These are phyloP conservation scores for Erpobdella octoculata DNA, from an alignment of 2,888 invertebrate species.

Conservation along the genomic window DNA sequence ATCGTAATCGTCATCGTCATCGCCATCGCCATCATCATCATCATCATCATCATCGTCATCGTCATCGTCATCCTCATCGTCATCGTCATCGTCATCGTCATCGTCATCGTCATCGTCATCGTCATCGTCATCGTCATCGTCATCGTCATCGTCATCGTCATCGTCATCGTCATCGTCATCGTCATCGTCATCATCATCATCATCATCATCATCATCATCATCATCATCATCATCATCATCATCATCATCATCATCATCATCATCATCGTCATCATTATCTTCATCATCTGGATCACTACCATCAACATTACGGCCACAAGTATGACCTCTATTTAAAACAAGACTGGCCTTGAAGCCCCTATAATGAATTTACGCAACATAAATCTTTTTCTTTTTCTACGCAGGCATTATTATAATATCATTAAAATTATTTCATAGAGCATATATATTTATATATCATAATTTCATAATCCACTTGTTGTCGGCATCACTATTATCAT, in stretches of 20 bases:
- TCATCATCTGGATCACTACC: background rate
- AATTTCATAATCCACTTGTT: background rate
- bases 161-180: background rate
- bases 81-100: background rate
- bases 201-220: background rate
- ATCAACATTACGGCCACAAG: background rate
- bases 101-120: background rate
- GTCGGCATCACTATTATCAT: background rate
- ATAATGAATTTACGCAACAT: no score
- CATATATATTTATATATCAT: background rate
- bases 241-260: background rate
- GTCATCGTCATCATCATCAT: constrained; percentile 1
- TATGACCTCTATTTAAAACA: no score
- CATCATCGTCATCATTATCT: background rate
- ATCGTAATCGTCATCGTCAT: background rate
- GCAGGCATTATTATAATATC: no score
- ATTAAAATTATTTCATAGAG: no score
- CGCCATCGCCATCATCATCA: background rate
- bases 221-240: background rate
- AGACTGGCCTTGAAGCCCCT: no score
- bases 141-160: background rate
- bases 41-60: background rate
- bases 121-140: background rate
- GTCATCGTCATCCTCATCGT: background rate
- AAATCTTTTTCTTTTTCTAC: no score